Conservation (phyloP, 2,113 vertebrate species). For the Actenoides lindsayi region DNA sequence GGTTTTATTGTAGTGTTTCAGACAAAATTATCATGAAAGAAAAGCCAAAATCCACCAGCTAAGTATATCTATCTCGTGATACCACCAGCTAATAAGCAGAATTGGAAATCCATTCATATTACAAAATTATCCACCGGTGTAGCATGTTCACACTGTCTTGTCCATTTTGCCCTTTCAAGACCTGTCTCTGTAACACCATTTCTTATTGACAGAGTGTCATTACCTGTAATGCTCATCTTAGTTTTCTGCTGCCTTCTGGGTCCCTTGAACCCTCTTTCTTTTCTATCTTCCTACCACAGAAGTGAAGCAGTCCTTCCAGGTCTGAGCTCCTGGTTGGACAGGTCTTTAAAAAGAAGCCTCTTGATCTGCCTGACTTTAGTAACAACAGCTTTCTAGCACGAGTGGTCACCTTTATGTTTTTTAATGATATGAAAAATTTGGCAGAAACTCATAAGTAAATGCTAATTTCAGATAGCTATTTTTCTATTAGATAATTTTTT, state of each 20-base stretch:
- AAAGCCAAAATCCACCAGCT: neutral
- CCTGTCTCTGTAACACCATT: neutral
- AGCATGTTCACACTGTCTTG: neutral
- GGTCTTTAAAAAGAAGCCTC: neutral
- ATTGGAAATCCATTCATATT: neutral
- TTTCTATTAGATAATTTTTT: neutral
- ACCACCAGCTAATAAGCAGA: neutral
- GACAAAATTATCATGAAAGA: neutral
- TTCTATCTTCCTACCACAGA: neutral
- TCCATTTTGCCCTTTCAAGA: too few relatives aligned
- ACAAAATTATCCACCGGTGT: neutral
- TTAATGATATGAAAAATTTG: neutral
- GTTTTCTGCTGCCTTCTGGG: neutral
- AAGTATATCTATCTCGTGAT: neutral
- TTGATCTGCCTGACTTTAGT: neutral
- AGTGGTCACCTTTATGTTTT: neutral
- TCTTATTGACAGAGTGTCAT: neutral
- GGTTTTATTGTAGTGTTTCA: neutral
- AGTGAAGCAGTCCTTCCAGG: neutral
- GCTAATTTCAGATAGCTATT: neutral
- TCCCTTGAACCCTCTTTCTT: neutral
- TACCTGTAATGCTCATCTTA: neutral
- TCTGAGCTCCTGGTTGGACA: neutral
- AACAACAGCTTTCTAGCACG: neutral
- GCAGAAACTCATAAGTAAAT: neutral